Percentiles rank a stretch among this genome's conserved stretches.
phyloP scores from a whole-genome alignment of 2,888 invertebrate species.

The Tholera decimalis region DNA sequence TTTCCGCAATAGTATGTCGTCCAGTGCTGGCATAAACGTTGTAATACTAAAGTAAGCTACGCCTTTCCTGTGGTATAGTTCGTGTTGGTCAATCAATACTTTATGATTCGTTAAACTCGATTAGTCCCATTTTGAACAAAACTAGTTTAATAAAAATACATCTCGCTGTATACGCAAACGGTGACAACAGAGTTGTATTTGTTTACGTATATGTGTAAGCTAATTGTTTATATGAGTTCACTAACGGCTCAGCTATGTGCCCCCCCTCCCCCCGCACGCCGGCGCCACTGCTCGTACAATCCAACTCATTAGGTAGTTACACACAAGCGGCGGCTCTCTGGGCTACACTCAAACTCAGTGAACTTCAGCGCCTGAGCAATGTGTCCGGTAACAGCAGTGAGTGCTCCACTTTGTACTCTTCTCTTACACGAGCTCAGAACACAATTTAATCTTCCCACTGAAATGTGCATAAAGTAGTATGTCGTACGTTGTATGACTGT shows the following conservation, averaged over 20 bases:
- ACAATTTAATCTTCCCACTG: too few relatives aligned
- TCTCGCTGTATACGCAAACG: conserved; percentile 42
- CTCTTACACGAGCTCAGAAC: too few relatives aligned
- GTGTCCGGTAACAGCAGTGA: too few relatives aligned
- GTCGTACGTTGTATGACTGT: too few relatives aligned
- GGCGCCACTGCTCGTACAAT: background rate
- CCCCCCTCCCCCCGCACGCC: background rate
- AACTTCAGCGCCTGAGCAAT: too few relatives aligned
- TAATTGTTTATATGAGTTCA: conserved; percentile 55
- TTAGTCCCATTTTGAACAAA: background rate
- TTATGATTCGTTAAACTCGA: background rate
- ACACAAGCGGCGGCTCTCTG: too few relatives aligned
- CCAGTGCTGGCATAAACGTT: background rate
- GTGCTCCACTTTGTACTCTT: too few relatives aligned
- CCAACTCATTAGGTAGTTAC: background rate
- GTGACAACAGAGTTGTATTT: conserved; percentile 57
- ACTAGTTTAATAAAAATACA: conserved; percentile 5
- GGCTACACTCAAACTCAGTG: too few relatives aligned
- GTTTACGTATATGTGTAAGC: conserved; percentile 63
- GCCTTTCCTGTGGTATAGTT: conserved; percentile 5
- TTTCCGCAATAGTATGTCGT: conserved; percentile 19
- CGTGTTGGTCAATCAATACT: conserved; percentile 3
- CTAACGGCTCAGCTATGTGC: conserved; percentile 65
- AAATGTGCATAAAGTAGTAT: too few relatives aligned
- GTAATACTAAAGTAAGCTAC: conserved; percentile 1